Evolutionary conservation across 2,888 invertebrate genomes (phyloP), one percentile per base, ranked within the genome.

Genomic region (Pinctada fucata): DNA sequence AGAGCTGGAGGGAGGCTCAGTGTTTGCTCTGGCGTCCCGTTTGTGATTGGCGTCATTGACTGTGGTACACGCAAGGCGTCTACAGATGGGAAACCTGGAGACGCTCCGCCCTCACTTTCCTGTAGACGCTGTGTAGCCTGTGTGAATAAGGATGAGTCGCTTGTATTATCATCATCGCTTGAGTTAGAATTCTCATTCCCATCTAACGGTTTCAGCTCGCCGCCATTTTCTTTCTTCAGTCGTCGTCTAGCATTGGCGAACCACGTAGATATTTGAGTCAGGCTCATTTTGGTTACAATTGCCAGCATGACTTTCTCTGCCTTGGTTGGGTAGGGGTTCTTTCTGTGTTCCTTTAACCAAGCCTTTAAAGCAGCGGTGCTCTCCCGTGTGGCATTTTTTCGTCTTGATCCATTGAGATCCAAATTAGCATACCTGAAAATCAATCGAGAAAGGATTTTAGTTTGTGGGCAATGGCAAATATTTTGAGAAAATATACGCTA

Each of bases 311-410:
- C 97, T 93, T 98, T 98, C 94, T 98, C 97, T 52, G 97, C 97
- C 93, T 98, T 98, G 83, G 97, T 97, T 45, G 97, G 97, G 93
- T 97, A 98, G 2, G 97, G 97, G 93, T 98, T 98, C 93, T 97
- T 97, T 93, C 97, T 96, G 94, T 98, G 97, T 93, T 98, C 97
- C 93, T 97, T 97, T 76, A 99, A 95, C 98, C 98, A 98, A 85
- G 97, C 97, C 93, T 99, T 99, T 76, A 99, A 94, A 70, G 98
- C 98, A 76, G 97, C 97, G 76, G 99, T 99, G 31, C 98, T 98
- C 93, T 99, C 99, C 83, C 99, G 94, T 69, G 99, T 99, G 67
- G 98, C 99, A 93, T 99, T 99, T 94, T 99, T 99, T 86, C 99
- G 95, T 87, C 99, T 94, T 64, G 97, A 97, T 5, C 83, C 83